phyloP scores from a whole-genome alignment of 2,113 vertebrate species.

The Prionailurus viverrinus region DNA sequence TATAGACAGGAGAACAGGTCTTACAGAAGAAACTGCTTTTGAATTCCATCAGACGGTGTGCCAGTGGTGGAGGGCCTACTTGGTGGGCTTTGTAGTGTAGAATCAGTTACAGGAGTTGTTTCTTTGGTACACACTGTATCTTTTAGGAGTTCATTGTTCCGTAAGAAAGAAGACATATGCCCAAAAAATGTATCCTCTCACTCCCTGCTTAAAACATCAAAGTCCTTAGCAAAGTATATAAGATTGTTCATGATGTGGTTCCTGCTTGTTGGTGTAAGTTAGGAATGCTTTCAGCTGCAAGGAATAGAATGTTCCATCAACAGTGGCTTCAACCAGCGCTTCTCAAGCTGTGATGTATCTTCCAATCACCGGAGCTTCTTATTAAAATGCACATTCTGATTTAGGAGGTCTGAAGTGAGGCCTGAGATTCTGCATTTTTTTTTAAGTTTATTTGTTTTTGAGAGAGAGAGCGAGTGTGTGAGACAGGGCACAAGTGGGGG shows the following conservation, averaged over 20 bases:
- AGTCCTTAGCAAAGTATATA: neutral
- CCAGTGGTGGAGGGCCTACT: neutral
- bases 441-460: too few relatives aligned
- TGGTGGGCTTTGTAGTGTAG: neutral
- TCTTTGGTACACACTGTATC: neutral
- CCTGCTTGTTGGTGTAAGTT: neutral
- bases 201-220: neutral
- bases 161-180: neutral
- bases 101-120: neutral
- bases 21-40: neutral
- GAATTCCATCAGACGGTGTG: neutral
- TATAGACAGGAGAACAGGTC: neutral
- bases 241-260: neutral
- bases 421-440: neutral
- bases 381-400: neutral
- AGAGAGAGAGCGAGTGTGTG: too few relatives aligned
- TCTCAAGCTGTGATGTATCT: neutral
- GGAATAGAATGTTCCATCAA: neutral
- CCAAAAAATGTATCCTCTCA: neutral
- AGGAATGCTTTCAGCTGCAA: neutral
- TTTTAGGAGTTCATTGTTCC: neutral
- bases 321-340: neutral
- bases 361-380: neutral
- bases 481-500: too few relatives aligned
- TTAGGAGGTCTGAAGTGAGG: neutral